Percentiles rank a stretch among this genome's conserved stretches.
Conservation (phyloP, 2,888 invertebrate species). For the Leptopilina myrica region DNA sequence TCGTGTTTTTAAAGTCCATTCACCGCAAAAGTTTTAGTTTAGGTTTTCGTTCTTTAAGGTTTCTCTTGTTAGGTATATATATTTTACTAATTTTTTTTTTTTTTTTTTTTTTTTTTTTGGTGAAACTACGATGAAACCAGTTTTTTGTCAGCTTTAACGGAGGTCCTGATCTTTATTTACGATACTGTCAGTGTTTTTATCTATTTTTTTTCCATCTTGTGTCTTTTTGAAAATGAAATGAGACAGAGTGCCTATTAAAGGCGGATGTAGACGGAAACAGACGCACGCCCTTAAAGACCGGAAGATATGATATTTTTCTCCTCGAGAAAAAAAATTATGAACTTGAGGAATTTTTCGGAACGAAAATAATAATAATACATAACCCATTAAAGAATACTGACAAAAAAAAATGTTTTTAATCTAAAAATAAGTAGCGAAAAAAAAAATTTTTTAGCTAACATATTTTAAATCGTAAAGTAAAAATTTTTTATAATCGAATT, state of each 20-base stretch:
- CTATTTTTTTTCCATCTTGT: not conserved
- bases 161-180: slow-evolving; percentile 39
- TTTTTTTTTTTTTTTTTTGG: slow-evolving; percentile 8
- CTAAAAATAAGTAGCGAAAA: too few relatives aligned
- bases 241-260: not conserved
- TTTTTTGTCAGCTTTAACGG: slow-evolving; percentile 23
- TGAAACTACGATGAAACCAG: slow-evolving; percentile 24
- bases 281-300: not conserved
- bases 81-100: slow-evolving; percentile 22
- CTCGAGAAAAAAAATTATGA: not conserved
- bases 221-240: not conserved
- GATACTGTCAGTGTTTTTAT: slow-evolving; percentile 34
- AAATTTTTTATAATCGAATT: too few relatives aligned
- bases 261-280: slow-evolving; percentile 5
- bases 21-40: slow-evolving; percentile 40
- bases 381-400: too few relatives aligned
- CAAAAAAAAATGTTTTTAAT: too few relatives aligned
- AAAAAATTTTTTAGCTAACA: too few relatives aligned
- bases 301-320: not conserved
- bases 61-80: not conserved
- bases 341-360: not conserved
- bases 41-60: slow-evolving; percentile 36
- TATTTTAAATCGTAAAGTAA: too few relatives aligned
- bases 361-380: too few relatives aligned
- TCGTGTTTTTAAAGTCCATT: slow-evolving; percentile 43